Percentiles rank a stretch among this genome's conserved stretches.
These are phyloP conservation scores for Archaeoteleia sp. DNA, from an alignment of 2,888 invertebrate species.

Conservation along the genomic window DNA sequence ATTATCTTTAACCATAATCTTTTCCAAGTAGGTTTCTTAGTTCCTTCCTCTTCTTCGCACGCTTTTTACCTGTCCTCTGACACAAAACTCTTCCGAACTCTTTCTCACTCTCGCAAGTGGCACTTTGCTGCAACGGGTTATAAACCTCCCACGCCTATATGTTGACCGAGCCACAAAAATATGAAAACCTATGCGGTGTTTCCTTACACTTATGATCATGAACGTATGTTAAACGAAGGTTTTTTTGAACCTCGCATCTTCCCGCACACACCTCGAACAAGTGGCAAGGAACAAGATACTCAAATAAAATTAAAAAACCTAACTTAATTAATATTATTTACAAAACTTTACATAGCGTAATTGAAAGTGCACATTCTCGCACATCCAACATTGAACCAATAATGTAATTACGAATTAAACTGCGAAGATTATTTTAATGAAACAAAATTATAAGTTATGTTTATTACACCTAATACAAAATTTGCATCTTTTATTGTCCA, in stretches of 20 bases:
- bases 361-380: too few species aligned
- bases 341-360: too few species aligned
- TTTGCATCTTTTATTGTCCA: too few species aligned
- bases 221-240: slow-evolving; percentile 13
- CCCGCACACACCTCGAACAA: slow-evolving; percentile 11
- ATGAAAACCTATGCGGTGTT: slow-evolving; percentile 41
- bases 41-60: slow-evolving; percentile 1
- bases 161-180: slow-evolving; percentile 30
- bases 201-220: slow-evolving; percentile 21
- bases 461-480: too few species aligned
- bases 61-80: slow-evolving; percentile 3
- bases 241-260: slow-evolving; percentile 6
- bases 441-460: too few species aligned
- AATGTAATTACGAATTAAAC: too few species aligned
- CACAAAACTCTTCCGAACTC: slow-evolving; percentile 2
- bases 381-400: too few species aligned
- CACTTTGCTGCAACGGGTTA: slow-evolving; percentile 11
- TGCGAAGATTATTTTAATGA: too few species aligned
- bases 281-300: slow-evolving; percentile 19
- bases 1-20: slow-evolving; percentile 11
- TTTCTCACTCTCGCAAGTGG: slow-evolving; percentile 1
- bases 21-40: slow-evolving; percentile 8
- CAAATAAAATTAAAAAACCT: too few species aligned
- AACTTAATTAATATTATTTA: too few species aligned
- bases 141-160: slow-evolving; percentile 33